phyloP scores from a whole-genome alignment of 2,113 vertebrate genomes.

The Malurus melanocephalus region DNA sequence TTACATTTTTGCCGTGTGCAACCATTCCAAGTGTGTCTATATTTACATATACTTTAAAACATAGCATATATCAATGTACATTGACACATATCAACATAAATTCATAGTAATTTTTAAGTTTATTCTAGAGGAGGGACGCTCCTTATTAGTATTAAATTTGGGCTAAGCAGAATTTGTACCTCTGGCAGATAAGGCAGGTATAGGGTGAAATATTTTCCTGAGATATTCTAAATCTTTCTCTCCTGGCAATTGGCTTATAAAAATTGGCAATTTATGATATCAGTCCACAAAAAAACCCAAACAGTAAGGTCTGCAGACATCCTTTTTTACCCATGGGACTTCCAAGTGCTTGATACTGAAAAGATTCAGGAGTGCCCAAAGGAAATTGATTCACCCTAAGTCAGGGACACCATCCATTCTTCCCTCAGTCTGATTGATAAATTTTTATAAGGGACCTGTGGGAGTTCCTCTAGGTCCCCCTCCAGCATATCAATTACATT shows the following conservation, averaged over 20 bases:
- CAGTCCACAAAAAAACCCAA: not conserved
- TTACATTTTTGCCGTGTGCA: not conserved
- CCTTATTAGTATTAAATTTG: not conserved
- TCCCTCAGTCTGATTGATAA: not conserved
- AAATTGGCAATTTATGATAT: not conserved
- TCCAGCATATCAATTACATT: not conserved
- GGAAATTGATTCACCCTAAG: not conserved
- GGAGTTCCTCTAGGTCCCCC: not conserved
- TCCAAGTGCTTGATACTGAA: not conserved
- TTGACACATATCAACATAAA: not conserved
- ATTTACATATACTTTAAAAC: not conserved
- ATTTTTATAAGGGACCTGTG: not conserved
- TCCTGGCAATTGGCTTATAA: not conserved
- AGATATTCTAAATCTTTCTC: not conserved
- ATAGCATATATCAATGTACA: not conserved
- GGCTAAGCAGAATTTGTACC: not conserved
- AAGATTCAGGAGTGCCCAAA: not conserved
- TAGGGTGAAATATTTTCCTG: not conserved
- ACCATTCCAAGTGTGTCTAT: not conserved
- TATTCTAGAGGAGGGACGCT: not conserved
- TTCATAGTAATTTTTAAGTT: not conserved
- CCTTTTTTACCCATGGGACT: not conserved
- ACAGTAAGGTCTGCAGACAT: not conserved
- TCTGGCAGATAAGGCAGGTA: not conserved
- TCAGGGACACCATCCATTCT: not conserved